Evolutionary conservation across 2,888 invertebrate species (phyloP), one percentile per base, ranked within the genome.

Genomic region (Glyphotaelius pellucidus): DNA sequence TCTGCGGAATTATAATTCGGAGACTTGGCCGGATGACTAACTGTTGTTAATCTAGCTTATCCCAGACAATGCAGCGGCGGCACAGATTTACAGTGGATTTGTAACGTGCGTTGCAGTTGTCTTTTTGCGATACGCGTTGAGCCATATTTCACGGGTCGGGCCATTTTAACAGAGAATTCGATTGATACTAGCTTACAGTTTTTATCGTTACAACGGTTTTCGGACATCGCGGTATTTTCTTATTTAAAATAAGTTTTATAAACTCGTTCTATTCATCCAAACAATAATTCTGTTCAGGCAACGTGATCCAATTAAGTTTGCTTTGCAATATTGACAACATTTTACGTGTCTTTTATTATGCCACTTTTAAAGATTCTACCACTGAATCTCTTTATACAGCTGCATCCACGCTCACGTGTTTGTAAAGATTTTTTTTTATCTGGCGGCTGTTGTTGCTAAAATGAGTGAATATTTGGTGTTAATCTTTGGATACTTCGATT

Each of bases 101-200:
- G 88, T 80, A 89, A 79, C 79, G 79, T 89, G 88, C 12, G 19
- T 25, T 89, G 88, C 88, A 79, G 25, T 79, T 31, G 30, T 67
- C 38, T 67, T 67, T 88, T 79, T 79, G 67, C 79, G n/a, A 79
- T 47, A 35, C 32, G 31, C 80, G 79, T 79, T 80, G 80, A 89
- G 67, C 88, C 88, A 89, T 89, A 89, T 89, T 89, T 89, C 38
- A 89, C 80, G 88, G 88, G 88, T 89, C 88, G n/a, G 35, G 35
- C 88, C 25, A 89, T 89, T 89, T 79, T 38, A 30, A 42, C 86
- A 47, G 47, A 52, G 42, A 86, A 47, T 86, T 86, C 85, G 85
- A 85, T 85, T 42, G 42, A 86, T 42, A n/a, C 67, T 25, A n/a
- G 25, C 67, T 67, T n/a, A 67, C 25, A n/a, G 25, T 67, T 67